phyloP scores from a whole-genome alignment of 2,888 invertebrate species.

The Salpingus planirostris region DNA sequence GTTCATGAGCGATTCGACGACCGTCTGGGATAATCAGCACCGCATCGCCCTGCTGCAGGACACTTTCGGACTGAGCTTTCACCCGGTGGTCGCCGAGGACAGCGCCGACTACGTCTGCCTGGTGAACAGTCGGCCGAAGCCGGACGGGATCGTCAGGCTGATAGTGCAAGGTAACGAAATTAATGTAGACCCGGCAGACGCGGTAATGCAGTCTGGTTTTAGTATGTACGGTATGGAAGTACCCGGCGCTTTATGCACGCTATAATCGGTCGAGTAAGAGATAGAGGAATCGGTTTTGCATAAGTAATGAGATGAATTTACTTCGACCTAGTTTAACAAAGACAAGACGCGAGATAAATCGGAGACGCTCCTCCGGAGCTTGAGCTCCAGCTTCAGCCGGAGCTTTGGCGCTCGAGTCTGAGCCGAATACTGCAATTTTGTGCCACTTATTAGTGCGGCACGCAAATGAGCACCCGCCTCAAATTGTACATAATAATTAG shows the following conservation, averaged over 20 bases:
- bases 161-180: slow-evolving; percentile 64
- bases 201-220: too few relatives aligned
- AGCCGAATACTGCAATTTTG: too few relatives aligned
- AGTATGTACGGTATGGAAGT: too few relatives aligned
- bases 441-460: slow-evolving; percentile 4
- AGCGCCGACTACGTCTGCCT: slow-evolving; percentile 60
- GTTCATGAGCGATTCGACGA: slow-evolving; percentile 46
- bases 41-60: slow-evolving; percentile 51
- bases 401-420: too few relatives aligned
- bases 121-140: slow-evolving; percentile 58
- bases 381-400: slow-evolving; percentile 1
- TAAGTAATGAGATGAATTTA: slow-evolving; percentile 11
- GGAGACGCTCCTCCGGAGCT: neutral
- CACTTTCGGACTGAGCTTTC: slow-evolving; percentile 54
- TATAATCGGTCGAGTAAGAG: slow-evolving; percentile 5
- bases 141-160: slow-evolving; percentile 56
- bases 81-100: slow-evolving; percentile 54
- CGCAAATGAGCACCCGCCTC: neutral
- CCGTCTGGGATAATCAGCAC: slow-evolving; percentile 45
- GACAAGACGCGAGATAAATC: slow-evolving; percentile 2
- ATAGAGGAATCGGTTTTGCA: slow-evolving; percentile 7
- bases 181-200: too few relatives aligned
- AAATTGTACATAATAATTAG: slow-evolving; percentile 4
- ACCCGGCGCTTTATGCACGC: slow-evolving; percentile 2
- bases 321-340: slow-evolving; percentile 7